Evolutionary conservation across 2,888 invertebrate species (phyloP).

Genomic region (Dendrolimus pini): DNA sequence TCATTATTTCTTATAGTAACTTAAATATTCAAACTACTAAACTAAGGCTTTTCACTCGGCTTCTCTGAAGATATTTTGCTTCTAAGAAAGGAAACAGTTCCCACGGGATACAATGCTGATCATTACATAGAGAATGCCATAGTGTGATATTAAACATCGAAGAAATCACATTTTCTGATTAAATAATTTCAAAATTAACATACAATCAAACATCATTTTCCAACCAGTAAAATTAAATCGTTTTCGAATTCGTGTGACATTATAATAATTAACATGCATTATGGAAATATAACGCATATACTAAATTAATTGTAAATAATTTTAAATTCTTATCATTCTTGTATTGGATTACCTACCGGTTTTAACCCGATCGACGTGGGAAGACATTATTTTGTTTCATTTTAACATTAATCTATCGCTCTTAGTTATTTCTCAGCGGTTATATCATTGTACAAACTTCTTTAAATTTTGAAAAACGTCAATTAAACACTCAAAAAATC

Average conservation of each 20-base stretch:
- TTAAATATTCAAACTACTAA: no score
- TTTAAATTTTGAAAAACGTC: no score
- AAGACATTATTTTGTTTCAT: background rate
- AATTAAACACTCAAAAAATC: no score
- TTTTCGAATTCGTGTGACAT: background rate
- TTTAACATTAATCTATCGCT: background rate
- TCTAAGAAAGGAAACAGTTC: no score
- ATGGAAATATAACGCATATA: background rate
- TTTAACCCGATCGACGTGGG: background rate
- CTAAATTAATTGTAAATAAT: slow-evolving; percentile 1
- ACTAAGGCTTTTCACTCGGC: no score
- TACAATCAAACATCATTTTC: background rate
- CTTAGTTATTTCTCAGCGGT: no score
- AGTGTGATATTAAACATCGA: no score
- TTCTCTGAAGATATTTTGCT: no score
- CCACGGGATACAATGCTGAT: no score
- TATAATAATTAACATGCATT: background rate
- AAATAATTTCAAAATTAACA: background rate
- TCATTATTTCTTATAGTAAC: no score
- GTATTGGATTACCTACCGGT: background rate
- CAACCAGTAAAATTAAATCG: background rate
- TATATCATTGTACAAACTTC: no score
- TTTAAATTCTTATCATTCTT: background rate
- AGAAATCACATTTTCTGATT: background rate
- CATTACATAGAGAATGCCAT: no score